Conservation (phyloP, 2,888 invertebrate species). For the Ellobium chinense region DNA sequence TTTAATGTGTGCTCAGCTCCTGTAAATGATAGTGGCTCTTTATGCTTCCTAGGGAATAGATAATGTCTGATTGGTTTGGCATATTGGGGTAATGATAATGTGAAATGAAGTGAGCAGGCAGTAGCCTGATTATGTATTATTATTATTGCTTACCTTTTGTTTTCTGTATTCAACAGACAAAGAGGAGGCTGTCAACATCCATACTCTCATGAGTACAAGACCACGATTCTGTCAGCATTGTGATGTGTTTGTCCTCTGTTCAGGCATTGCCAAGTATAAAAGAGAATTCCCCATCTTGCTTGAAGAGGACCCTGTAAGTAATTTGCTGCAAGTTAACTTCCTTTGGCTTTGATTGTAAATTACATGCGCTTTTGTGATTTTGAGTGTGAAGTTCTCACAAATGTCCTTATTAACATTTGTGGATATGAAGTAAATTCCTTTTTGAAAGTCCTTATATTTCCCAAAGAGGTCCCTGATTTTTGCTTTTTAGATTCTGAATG, state of each 20-base stretch:
- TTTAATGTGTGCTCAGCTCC: too few species aligned
- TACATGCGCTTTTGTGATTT: too few species aligned
- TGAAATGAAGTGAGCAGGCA: too few species aligned
- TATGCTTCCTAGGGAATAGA: too few species aligned
- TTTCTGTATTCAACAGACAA: conserved; percentile 71
- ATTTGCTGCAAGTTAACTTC: not conserved
- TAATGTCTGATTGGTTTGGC: too few species aligned
- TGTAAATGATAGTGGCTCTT: too few species aligned
- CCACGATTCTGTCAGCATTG: conserved; percentile 96
- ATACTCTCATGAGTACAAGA: conserved; percentile 92
- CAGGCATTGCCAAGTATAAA: conserved; percentile 87
- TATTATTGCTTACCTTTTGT: not conserved
- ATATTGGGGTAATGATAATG: too few species aligned
- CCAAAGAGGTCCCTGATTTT: too few species aligned
- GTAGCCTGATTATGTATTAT: not conserved
- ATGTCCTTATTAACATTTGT: too few species aligned
- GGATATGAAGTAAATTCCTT: too few species aligned
- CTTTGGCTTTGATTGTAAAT: not conserved
- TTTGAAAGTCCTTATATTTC: too few species aligned
- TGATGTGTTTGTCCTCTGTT: conserved; percentile 92
- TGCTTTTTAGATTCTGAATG: not conserved
- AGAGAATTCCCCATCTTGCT: conserved; percentile 84
- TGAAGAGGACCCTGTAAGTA: conserved; percentile 75
- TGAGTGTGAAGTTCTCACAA: too few species aligned
- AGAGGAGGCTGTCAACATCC: conserved; percentile 86